Evolutionary conservation across 2,113 vertebrate species (phyloP), one percentile per base, ranked within the genome.

Genomic region (Odontophorus gujanensis): DNA sequence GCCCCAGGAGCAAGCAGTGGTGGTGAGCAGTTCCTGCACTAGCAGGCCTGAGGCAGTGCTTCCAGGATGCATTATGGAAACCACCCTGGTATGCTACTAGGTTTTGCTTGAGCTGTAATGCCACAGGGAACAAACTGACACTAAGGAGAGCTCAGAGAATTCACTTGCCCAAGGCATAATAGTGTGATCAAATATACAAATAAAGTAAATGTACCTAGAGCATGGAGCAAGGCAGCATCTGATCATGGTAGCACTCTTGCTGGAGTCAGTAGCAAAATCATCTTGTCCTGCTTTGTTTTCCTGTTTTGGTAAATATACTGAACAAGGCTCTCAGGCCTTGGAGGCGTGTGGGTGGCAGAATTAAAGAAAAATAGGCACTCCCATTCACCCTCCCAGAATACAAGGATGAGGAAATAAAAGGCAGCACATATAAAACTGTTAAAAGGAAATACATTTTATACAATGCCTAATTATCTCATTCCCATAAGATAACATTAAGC

Each of bases 381-480:
- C 38, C 89, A 40, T 61, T 80, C 77, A 59, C 61, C 20, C 30
- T 69, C 11, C 65, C 24, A 47, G 65, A 94, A 92, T 65, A 74
- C 43, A 92, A 92, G 71, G 72, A 63, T 47, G 63, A 95, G 32
- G 78, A 92, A 95, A 81, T 91, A 82, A 63, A 88, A 91, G 45
- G 69, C 66, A 85, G 50, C 36, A 71, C 80, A 67, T 85, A 74
- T 45, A 59, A 94, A 87, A 80, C 43, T n/a, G 28, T 88, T 93
- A 65, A 81, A 94, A 79, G 50, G 66, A 86, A 95, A 83, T 75
- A 34, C 9, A 40, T 87, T 94, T 95, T 78, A 67, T 87, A 65
- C 43, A 85, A 71, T 86, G 66, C 67, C 72, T 96, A 96, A 97
- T 95, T 96, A 96, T 63, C 81, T 93, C 78, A 87, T 92, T 95